Percentiles rank a stretch among this genome's conserved stretches.
These are phyloP conservation scores for Busseola fusca DNA, from an alignment of 2,888 invertebrate genomes.

Conservation along the genomic window DNA sequence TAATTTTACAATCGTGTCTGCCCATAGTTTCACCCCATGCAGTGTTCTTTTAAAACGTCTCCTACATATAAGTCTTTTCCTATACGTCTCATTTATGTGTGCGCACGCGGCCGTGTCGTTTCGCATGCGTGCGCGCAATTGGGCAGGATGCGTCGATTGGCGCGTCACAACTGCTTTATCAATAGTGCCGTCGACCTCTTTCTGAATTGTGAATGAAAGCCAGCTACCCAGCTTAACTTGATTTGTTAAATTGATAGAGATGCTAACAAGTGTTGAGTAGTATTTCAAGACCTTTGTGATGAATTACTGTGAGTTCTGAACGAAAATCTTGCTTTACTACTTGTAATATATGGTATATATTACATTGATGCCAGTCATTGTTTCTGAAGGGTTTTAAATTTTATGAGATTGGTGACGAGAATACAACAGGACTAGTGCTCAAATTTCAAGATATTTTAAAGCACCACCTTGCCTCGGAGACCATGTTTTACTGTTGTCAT, in stretches of 20 bases:
- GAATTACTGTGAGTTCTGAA: constrained; percentile 1
- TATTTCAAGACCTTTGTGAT: constrained; percentile 24
- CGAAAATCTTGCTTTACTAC: background rate
- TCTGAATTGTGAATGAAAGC: constrained; percentile 69
- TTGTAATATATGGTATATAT: background rate
- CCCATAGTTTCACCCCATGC: background rate
- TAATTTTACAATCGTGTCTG: too few relatives aligned
- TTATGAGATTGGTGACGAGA: background rate
- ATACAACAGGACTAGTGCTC: background rate
- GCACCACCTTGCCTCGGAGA: too few relatives aligned
- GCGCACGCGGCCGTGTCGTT: constrained; percentile 50
- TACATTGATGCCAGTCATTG: background rate
- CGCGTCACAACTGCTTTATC: constrained; percentile 72
- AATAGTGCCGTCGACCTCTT: constrained; percentile 77
- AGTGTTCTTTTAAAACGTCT: background rate
- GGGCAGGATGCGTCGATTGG: constrained; percentile 77
- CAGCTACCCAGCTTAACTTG: constrained; percentile 51
- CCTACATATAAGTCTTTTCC: background rate
- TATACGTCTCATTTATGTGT: constrained; percentile 31
- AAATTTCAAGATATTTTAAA: background rate
- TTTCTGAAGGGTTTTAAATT: background rate
- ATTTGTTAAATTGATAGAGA: constrained; percentile 63
- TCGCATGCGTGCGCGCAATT: constrained; percentile 66
- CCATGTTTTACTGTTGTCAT: too few relatives aligned
- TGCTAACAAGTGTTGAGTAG: constrained; percentile 38